Conservation (phyloP, 2,113 vertebrate genomes). For the Leiothrix lutea region DNA sequence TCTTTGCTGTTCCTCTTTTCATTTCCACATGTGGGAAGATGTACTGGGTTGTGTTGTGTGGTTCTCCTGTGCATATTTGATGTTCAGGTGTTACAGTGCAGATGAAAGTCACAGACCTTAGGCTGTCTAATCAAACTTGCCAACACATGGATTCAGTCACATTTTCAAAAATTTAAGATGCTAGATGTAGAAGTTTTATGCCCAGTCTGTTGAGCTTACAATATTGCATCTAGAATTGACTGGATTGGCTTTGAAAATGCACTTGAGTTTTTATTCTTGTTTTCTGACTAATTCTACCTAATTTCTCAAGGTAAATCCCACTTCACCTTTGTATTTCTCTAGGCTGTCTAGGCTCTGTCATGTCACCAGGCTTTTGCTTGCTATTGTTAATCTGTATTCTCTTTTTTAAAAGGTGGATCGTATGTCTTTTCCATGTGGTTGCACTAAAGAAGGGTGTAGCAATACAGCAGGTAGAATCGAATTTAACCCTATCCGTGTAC, state of each 20-base stretch:
- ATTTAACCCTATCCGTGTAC: conserved; percentile 98
- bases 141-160: not conserved
- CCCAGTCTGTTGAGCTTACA: not conserved
- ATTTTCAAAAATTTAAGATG: not conserved
- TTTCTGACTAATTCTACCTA: not conserved
- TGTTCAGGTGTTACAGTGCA: not conserved
- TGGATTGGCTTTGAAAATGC: not conserved
- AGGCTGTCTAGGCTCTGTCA: not conserved
- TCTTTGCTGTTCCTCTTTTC: not conserved
- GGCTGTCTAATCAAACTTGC: not conserved
- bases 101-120: not conserved
- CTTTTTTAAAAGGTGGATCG: conserved; percentile 89
- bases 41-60: not conserved
- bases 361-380: not conserved
- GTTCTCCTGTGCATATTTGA: not conserved
- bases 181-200: not conserved
- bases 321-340: not conserved
- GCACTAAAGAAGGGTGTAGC: conserved; percentile 97
- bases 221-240: not conserved
- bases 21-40: not conserved
- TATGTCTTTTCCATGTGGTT: conserved; percentile 98
- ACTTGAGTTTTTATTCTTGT: not conserved
- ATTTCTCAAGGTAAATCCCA: not conserved
- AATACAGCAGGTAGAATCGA: conserved; percentile 95
- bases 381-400: conserved; percentile 58